phyloP scores from a whole-genome alignment of 2,888 invertebrate species.

The Acronicta alni region DNA sequence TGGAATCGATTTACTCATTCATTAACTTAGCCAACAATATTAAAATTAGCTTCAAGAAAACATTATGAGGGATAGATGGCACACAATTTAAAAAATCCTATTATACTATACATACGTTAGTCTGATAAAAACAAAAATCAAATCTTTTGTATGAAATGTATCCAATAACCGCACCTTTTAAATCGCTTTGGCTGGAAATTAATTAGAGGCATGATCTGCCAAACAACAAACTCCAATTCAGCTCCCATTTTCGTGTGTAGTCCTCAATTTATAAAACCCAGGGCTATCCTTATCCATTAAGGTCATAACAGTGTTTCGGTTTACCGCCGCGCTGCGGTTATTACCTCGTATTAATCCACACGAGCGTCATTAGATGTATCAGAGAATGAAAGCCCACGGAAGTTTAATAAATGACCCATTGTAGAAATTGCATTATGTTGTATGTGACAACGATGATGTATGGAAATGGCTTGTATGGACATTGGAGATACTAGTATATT shows the following conservation, averaged over 20 bases:
- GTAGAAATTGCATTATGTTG: constrained; percentile 44
- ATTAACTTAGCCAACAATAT: too few relatives aligned
- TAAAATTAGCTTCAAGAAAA: too few relatives aligned
- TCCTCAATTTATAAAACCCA: constrained; percentile 37
- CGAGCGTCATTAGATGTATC: constrained; percentile 41
- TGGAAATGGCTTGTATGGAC: constrained; percentile 5
- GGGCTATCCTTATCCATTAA: constrained; percentile 49
- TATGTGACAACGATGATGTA: constrained; percentile 28
- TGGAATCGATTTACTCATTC: too few relatives aligned
- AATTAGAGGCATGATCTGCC: not conserved
- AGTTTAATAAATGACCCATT: constrained; percentile 33
- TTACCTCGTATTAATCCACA: constrained; percentile 51
- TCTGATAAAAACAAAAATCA: too few relatives aligned
- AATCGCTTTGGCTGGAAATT: not conserved
- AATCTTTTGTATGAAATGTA: too few relatives aligned
- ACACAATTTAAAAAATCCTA: too few relatives aligned
- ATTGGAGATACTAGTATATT: not conserved
- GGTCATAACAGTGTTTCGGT: constrained; percentile 43
- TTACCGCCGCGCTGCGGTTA: constrained; percentile 32
- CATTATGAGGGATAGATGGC: too few relatives aligned
- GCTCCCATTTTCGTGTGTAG: constrained; percentile 25
- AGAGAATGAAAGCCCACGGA: constrained; percentile 37
- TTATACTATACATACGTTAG: too few relatives aligned
- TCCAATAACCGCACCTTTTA: too few relatives aligned
- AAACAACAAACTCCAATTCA: constrained; percentile 26